Percentiles rank a stretch among this genome's conserved stretches.
phyloP scores from a whole-genome alignment of 2,797 vertebrate species.

The Peromyscus attwateri region DNA sequence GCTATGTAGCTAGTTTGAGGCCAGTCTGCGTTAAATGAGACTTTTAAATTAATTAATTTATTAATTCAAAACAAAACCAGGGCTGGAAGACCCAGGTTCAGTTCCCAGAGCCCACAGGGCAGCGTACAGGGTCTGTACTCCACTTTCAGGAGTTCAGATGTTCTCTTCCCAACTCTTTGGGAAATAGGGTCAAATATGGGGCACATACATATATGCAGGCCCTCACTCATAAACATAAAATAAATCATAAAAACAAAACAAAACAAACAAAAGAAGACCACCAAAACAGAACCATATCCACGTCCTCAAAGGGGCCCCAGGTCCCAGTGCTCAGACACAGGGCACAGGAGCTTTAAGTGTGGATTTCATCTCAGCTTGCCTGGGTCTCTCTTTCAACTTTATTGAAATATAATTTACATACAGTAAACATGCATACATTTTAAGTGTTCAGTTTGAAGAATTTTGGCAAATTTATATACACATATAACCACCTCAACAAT shows the following conservation, averaged over 20 bases:
- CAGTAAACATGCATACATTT: slow-evolving; percentile 55
- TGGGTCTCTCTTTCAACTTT: slow-evolving; percentile 38
- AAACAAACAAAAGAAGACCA: neutral
- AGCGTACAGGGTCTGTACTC: neutral
- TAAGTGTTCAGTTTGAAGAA: slow-evolving; percentile 59
- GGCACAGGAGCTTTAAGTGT: neutral
- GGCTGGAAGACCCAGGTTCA: neutral
- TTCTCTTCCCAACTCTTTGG: neutral
- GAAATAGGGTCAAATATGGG: neutral
- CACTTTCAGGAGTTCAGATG: too few relatives aligned
- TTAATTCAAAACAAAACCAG: neutral
- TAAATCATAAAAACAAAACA: neutral
- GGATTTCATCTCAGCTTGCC: neutral
- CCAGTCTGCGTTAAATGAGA: neutral
- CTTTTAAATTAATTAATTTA: neutral
- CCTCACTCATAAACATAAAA: neutral
- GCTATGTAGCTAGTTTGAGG: neutral
- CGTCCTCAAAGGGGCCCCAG: neutral
- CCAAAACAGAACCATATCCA: neutral
- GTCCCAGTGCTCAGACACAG: neutral
- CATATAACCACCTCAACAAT: neutral
- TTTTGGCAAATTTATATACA: slow-evolving; percentile 63
- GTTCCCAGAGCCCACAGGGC: neutral
- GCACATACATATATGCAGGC: neutral
- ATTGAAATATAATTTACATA: slow-evolving; percentile 56